A percentile compares a stretch with the other conserved stretches of the same genome.
Evolutionary conservation across 2,888 invertebrate species (phyloP).

Genomic region (Folsomia manolachei): DNA sequence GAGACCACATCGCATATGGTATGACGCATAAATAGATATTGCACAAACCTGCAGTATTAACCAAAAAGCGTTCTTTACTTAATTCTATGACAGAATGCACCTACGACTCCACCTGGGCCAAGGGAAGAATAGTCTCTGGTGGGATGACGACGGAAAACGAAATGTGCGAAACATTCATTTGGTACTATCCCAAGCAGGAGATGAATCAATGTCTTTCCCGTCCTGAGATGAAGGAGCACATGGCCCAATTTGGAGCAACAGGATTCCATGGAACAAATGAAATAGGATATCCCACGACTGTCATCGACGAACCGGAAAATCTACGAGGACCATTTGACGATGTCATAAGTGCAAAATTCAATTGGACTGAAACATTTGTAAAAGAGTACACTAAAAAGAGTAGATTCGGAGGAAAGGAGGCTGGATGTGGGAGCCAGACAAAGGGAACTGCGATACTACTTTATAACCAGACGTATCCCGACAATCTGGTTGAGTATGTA

Average conservation of each 20-base stretch:
- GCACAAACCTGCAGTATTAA: neutral
- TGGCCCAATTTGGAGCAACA: neutral
- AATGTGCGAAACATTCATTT: conserved; percentile 13
- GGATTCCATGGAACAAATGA: neutral
- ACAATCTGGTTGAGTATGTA: neutral
- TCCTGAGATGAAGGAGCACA: neutral
- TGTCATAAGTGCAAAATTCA: neutral
- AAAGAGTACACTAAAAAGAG: neutral
- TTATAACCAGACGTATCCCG: neutral
- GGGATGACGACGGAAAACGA: conserved; percentile 7
- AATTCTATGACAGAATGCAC: conserved; percentile 8
- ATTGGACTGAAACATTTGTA: conserved; percentile 1
- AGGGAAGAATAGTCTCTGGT: neutral
- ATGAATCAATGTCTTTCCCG: neutral
- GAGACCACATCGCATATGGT: conserved; percentile 38
- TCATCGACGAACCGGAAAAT: neutral
- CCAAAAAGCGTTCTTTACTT: too few relatives aligned
- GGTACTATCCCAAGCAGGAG: conserved; percentile 8
- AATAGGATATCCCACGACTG: neutral
- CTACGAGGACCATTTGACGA: neutral
- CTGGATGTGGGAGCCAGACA: neutral
- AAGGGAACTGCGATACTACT: neutral
- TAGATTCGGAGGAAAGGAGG: neutral
- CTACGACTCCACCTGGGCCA: conserved; percentile 7
- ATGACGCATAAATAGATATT: conserved; percentile 7